These are phyloP conservation scores for Cheilosia vulpina DNA, from an alignment of 2,888 invertebrate genomes.

Conservation along the genomic window DNA sequence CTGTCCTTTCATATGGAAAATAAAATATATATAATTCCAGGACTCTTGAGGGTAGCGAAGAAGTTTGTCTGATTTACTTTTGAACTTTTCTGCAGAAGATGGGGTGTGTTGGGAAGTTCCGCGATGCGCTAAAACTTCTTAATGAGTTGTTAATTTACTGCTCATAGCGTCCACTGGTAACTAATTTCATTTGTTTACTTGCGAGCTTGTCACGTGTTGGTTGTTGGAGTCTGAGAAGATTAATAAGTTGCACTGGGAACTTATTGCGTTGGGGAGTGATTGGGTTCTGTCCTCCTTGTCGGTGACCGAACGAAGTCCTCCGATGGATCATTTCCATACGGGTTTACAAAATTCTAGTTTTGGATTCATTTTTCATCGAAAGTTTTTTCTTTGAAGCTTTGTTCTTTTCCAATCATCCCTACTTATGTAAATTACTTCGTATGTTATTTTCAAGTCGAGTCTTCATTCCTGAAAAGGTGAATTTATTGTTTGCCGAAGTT, in stretches of 20 bases:
- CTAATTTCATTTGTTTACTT: background rate
- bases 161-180: background rate
- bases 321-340: too few relatives aligned
- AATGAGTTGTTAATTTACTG: slow-evolving; percentile 10
- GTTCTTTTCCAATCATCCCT: too few relatives aligned
- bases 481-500: too few relatives aligned
- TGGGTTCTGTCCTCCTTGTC: background rate
- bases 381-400: too few relatives aligned
- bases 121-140: background rate
- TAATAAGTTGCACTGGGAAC: background rate
- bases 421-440: too few relatives aligned
- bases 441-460: too few relatives aligned
- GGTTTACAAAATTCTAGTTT: too few relatives aligned
- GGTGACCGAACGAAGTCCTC: too few relatives aligned
- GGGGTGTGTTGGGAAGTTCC: background rate
- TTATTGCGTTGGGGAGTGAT: background rate
- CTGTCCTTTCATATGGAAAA: background rate
- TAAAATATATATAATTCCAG: background rate
- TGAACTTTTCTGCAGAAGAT: background rate
- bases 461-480: too few relatives aligned
- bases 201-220: background rate
- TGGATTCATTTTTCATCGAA: too few relatives aligned
- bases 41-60: background rate
- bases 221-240: background rate
- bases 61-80: slow-evolving; percentile 20